Percentiles rank a stretch among this genome's conserved stretches.
Conservation (phyloP, 2,888 invertebrate genomes). For the Branchellion lobata region DNA sequence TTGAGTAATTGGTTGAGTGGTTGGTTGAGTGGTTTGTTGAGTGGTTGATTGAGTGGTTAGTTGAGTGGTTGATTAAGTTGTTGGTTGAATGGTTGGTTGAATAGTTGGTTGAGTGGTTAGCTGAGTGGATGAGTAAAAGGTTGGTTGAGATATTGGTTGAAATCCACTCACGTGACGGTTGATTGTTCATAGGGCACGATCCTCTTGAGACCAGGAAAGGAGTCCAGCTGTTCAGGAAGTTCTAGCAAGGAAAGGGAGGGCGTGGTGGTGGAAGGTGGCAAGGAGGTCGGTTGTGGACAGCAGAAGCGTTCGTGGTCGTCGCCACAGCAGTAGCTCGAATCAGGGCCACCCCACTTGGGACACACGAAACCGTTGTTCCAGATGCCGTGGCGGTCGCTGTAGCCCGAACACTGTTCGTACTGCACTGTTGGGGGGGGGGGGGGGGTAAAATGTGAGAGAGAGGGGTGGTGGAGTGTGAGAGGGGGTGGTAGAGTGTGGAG, state of each 20-base stretch:
- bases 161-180: slow-evolving; percentile 8
- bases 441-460: not conserved
- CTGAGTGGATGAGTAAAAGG: too few relatives aligned
- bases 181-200: slow-evolving; percentile 12
- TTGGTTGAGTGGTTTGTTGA: too few relatives aligned
- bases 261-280: not conserved
- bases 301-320: slow-evolving; percentile 47
- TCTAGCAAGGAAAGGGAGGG: not conserved
- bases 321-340: slow-evolving; percentile 46
- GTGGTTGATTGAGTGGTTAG: too few relatives aligned
- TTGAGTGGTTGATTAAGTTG: too few relatives aligned
- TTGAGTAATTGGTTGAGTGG: too few relatives aligned
- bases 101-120: too few relatives aligned
- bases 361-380: slow-evolving; percentile 53
- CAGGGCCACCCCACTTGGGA: slow-evolving; percentile 49
- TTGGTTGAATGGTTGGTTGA: too few relatives aligned
- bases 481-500: not conserved
- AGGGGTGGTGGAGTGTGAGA: not conserved
- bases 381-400: slow-evolving; percentile 49
- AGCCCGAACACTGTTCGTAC: slow-evolving; percentile 50
- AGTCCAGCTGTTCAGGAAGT: too few relatives aligned
- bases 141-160: too few relatives aligned
- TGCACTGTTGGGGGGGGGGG: not conserved
- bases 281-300: slow-evolving; percentile 43
- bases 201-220: too few relatives aligned